A percentile compares a stretch with the other conserved stretches of the same genome.
Evolutionary conservation across 1,140 invertebrate species (phyloP).

Genomic region (Cepaea nemoralis): DNA sequence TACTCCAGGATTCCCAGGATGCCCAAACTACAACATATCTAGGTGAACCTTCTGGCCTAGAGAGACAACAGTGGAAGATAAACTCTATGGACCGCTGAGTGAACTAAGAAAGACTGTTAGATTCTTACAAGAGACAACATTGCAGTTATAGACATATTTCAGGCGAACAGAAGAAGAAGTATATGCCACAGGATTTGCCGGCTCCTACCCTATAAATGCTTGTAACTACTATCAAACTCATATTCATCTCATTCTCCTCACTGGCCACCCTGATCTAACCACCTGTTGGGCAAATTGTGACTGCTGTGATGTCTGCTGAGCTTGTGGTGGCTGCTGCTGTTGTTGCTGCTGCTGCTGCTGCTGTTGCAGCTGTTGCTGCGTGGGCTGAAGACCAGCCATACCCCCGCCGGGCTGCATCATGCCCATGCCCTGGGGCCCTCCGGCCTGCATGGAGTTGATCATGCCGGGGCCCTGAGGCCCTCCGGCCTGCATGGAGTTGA

Average conservation of each 20-base stretch:
- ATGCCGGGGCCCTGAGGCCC: slow-evolving; percentile 34
- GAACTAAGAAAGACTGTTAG: too few species aligned
- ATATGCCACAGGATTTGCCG: too few species aligned
- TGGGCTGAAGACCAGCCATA: slow-evolving; percentile 14
- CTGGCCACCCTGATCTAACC: slow-evolving; percentile 72
- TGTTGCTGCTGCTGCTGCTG: slow-evolving; percentile 54
- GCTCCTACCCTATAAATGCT: too few species aligned
- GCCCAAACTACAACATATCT: too few species aligned
- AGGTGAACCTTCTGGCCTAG: too few species aligned
- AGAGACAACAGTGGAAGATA: too few species aligned
- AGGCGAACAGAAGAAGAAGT: too few species aligned
- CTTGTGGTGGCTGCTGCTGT: slow-evolving; percentile 54
- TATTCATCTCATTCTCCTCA: neutral
- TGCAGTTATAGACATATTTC: too few species aligned
- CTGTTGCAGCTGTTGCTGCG: slow-evolving; percentile 43
- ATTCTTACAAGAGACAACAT: too few species aligned
- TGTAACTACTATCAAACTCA: too few species aligned
- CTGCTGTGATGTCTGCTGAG: slow-evolving; percentile 48
- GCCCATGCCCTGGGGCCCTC: slow-evolving; percentile 22
- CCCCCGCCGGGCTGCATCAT: slow-evolving; percentile 31
- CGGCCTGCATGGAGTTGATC: slow-evolving; percentile 21
- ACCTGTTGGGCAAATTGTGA: slow-evolving; percentile 2
- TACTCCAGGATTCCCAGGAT: too few species aligned
- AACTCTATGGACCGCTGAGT: too few species aligned
- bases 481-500: neutral